Evolutionary conservation across 2,113 vertebrate genomes (phyloP), one percentile per base, ranked within the genome.

Genomic region (Dendropsophus ebraccatus): DNA sequence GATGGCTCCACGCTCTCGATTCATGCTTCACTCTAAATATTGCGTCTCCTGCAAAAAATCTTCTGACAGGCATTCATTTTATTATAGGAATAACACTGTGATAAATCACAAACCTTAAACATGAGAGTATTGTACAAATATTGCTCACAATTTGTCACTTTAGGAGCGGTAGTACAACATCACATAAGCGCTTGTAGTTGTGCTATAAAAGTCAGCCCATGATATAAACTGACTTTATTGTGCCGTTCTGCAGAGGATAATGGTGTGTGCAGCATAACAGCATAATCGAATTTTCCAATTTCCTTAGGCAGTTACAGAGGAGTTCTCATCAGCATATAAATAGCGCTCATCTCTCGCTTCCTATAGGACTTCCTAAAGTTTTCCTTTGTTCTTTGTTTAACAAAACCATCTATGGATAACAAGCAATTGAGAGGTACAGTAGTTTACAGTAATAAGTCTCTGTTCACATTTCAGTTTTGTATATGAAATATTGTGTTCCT

Each of bases 321-420:
- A 83, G 82, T 74, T 83, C 82, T 83, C 82, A 83, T 83, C 82
- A 83, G 74, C 82, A 83, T 83, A 83, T 83, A 83, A 83, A 83
- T 73, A 73, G 69, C 69, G 16, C 67, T 73, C 35, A 58, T 83
- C 47, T 54, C 50, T 74, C 21, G 49, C 67, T 56, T 74, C 28
- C 81, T 73, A 65, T 73, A 37, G 67, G 19, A 73, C n/a, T 58
- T 83, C 69, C 30, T 35, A 83, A 50, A 69, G 21, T 50, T 83
- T 54, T 28, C 30, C 47, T 56, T 73, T 58, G 11, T 58, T 25
- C 49, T 72, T 72, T 72, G 37, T 58, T 73, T 83, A 83, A 82
- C 37, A 65, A 35, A 62, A 47, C 19, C 32, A 81, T 81, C 37
- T 52, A 28, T 23, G 49, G 47, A 52, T 54, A 21, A 54, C 28